Evolutionary conservation across 2,888 invertebrate species (phyloP).

Genomic region (Drosophila recens): DNA sequence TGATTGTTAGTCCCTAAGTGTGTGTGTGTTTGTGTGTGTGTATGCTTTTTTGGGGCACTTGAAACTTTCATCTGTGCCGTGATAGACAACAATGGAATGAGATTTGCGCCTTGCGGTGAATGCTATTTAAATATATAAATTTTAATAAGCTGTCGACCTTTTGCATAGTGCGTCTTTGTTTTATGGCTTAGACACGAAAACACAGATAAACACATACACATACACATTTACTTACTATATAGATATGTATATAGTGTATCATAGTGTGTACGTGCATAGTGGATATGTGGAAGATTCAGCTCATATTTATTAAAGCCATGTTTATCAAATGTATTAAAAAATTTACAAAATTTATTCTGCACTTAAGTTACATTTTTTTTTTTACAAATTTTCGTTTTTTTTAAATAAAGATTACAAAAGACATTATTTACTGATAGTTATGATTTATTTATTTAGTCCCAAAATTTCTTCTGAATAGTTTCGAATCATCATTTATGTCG

Average conservation of each 20-base stretch:
- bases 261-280: neutral
- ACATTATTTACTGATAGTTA: no score
- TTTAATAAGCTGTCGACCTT: constrained; percentile 79
- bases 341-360: no score
- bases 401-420: no score
- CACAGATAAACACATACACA: neutral
- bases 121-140: constrained; percentile 83
- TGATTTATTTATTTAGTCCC: no score
- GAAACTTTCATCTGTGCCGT: constrained; percentile 74
- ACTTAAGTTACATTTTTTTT: no score
- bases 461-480: no score
- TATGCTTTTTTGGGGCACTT: constrained; percentile 36
- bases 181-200: constrained; percentile 15
- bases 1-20: constrained; percentile 3
- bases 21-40: constrained; percentile 21
- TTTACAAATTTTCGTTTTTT: no score
- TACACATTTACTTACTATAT: neutral
- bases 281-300: neutral
- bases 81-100: constrained; percentile 42
- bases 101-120: constrained; percentile 62
- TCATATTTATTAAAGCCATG: neutral
- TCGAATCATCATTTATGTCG: no score
- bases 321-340: neutral
- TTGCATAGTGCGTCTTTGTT: constrained; percentile 39
- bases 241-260: neutral